Percentiles rank a stretch among this genome's conserved stretches.
Evolutionary conservation across 2,888 invertebrate species (phyloP).

Genomic region (Galerucella pusilla): DNA sequence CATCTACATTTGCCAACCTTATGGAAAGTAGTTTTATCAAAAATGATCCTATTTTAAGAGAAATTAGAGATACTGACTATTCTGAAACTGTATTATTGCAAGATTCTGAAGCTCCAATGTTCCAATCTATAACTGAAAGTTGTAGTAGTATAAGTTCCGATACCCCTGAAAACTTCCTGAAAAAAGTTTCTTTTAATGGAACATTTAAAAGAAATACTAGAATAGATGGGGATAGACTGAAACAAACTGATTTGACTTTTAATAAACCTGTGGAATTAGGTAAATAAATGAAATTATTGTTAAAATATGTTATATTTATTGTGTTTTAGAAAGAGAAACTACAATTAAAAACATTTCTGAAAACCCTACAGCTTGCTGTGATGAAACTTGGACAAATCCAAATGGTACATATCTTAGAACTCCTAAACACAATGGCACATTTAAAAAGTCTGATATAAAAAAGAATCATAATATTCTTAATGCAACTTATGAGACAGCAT

Average conservation of each 20-base stretch:
- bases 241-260: constrained; percentile 26
- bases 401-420: constrained; percentile 46
- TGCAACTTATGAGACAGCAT: constrained; percentile 45
- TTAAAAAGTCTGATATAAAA: constrained; percentile 49
- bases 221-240: constrained; percentile 32
- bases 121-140: constrained; percentile 61
- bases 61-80: constrained; percentile 62
- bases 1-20: constrained; percentile 64
- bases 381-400: constrained; percentile 34
- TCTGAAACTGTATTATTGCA: constrained; percentile 58
- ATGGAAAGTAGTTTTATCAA: constrained; percentile 64
- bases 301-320: neutral
- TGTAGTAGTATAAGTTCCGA: constrained; percentile 62
- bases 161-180: constrained; percentile 59
- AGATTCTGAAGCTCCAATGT: constrained; percentile 59
- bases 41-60: constrained; percentile 62
- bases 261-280: constrained; percentile 32
- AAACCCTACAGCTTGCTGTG: neutral
- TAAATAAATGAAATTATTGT: constrained; percentile 16
- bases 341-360: constrained; percentile 6
- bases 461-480: constrained; percentile 44
- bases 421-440: constrained; percentile 49
- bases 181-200: constrained; percentile 53
- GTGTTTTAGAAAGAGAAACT: constrained; percentile 20
- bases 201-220: constrained; percentile 46